A percentile compares a stretch with the other conserved stretches of the same genome.
These are phyloP conservation scores for Ictidomys tridecemlineatus DNA, from an alignment of 2,113 vertebrate genomes.

Conservation along the genomic window DNA sequence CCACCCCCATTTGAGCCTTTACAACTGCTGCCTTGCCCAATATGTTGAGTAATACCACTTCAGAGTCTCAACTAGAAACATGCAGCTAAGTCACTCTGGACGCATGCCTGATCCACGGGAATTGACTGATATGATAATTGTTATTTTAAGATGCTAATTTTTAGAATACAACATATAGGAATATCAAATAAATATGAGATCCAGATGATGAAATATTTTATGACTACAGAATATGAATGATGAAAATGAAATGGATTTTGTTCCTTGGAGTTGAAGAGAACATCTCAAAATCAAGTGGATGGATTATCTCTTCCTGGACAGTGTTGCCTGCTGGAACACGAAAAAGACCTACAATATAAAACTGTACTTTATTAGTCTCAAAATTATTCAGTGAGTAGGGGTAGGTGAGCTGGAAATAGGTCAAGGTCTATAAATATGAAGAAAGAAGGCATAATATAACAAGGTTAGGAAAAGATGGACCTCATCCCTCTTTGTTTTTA, in stretches of 20 bases:
- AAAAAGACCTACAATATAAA: neutral
- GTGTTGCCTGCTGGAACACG: neutral
- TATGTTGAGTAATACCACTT: neutral
- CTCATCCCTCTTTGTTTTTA: neutral
- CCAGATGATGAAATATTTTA: neutral
- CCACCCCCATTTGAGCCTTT: rapidly evolving
- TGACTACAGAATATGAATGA: neutral
- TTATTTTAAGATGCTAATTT: conserved; percentile 12
- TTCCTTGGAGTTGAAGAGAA: neutral
- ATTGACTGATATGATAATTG: neutral
- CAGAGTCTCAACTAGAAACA: neutral
- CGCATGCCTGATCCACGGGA: neutral
- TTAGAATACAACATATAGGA: neutral
- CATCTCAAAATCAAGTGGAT: neutral
- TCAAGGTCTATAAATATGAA: neutral
- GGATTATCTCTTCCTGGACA: neutral
- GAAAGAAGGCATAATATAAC: neutral
- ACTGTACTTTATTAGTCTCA: neutral
- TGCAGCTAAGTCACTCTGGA: neutral
- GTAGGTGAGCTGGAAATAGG: neutral
- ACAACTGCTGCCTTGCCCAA: neutral
- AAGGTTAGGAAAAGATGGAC: neutral
- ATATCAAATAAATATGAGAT: neutral
- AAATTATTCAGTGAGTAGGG: neutral
- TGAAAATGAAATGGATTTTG: neutral